phyloP scores from a whole-genome alignment of 1,140 invertebrate genomes.

The Musca vetustissima region DNA sequence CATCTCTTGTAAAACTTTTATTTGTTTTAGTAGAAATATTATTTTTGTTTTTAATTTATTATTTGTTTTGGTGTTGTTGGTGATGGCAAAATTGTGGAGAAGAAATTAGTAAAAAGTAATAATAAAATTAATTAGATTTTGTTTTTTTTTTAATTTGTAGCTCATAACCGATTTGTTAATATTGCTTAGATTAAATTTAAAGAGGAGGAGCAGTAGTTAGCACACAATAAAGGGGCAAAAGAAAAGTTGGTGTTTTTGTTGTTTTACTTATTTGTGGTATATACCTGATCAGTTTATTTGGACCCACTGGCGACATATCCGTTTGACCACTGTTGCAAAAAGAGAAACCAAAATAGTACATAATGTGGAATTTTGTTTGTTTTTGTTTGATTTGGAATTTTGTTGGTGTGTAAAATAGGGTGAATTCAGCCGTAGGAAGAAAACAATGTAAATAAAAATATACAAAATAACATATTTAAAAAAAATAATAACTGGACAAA shows the following conservation, averaged over 20 bases:
- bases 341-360: constrained; percentile 18
- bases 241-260: not conserved
- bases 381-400: no score
- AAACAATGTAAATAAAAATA: constrained; percentile 15
- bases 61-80: no score
- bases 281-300: constrained; percentile 57
- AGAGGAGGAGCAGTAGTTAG: not conserved
- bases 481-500: not conserved
- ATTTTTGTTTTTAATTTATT: constrained; percentile 1
- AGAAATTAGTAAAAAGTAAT: constrained; percentile 14
- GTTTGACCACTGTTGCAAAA: constrained; percentile 45
- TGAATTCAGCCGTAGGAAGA: constrained; percentile 3
- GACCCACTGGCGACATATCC: constrained; percentile 52
- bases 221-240: constrained; percentile 13
- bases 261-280: constrained; percentile 31
- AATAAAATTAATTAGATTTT: constrained; percentile 6
- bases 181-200: not conserved
- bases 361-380: constrained; percentile 21
- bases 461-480: constrained; percentile 13
- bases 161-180: constrained; percentile 2
- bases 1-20: constrained; percentile 54
- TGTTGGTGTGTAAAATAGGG: constrained; percentile 13
- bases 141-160: constrained; percentile 6
- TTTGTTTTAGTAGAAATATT: not conserved
- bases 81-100: not conserved